A percentile compares a stretch with the other conserved stretches of the same genome.
Conservation (phyloP, 2,888 invertebrate genomes). For the Cerceris ruficornis region DNA sequence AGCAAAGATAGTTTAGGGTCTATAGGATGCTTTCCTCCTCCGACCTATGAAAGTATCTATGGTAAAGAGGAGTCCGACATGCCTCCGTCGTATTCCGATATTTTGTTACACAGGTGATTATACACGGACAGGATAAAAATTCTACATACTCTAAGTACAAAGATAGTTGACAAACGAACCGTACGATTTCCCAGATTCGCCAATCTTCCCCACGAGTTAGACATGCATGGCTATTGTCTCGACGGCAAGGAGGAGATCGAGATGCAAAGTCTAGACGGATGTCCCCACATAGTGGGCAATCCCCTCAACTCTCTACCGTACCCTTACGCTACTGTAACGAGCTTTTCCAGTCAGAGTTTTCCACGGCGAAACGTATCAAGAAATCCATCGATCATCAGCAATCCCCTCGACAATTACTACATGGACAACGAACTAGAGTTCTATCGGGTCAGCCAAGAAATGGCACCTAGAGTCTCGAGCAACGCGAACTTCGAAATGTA, state of each 20-base stretch:
- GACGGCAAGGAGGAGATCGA: slow-evolving; percentile 75
- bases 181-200: slow-evolving; percentile 69
- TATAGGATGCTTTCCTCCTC: slow-evolving; percentile 82
- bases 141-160: background rate
- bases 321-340: slow-evolving; percentile 70
- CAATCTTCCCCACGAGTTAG: slow-evolving; percentile 76
- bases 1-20: slow-evolving; percentile 83
- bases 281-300: slow-evolving; percentile 73
- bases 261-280: slow-evolving; percentile 74
- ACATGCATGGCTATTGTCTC: slow-evolving; percentile 69
- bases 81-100: slow-evolving; percentile 79
- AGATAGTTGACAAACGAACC: background rate
- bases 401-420: slow-evolving; percentile 76
- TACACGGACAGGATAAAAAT: background rate
- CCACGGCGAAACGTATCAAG: slow-evolving; percentile 70
- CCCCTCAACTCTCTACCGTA: slow-evolving; percentile 66
- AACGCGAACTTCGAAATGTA: slow-evolving; percentile 53
- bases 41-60: slow-evolving; percentile 83
- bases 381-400: slow-evolving; percentile 75
- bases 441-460: slow-evolving; percentile 53
- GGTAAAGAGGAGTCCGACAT: slow-evolving; percentile 79
- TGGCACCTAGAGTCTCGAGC: slow-evolving; percentile 52
- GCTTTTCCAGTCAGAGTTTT: slow-evolving; percentile 73
- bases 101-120: slow-evolving; percentile 77
- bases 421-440: slow-evolving; percentile 72